Percentiles rank a stretch among this genome's conserved stretches.
phyloP scores from a whole-genome alignment of 2,797 vertebrate species.

The Gallirallus australis region DNA sequence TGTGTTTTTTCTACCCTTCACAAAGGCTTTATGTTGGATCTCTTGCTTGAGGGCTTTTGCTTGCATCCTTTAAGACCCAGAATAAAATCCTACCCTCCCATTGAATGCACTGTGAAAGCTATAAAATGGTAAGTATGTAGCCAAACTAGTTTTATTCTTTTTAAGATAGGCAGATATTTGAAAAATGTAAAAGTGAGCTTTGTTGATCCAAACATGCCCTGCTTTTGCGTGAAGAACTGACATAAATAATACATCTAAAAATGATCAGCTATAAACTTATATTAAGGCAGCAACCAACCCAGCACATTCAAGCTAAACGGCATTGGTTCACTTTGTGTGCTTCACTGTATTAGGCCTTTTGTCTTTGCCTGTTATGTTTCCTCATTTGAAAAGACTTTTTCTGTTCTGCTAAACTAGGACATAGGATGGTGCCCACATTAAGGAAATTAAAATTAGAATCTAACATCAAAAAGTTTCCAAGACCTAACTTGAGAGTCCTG shows the following conservation, averaged over 20 bases:
- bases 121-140: background rate
- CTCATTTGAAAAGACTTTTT: background rate
- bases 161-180: background rate
- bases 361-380: constrained; percentile 12
- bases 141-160: background rate
- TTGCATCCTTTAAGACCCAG: background rate
- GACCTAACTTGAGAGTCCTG: background rate
- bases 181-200: constrained; percentile 7
- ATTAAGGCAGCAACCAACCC: background rate
- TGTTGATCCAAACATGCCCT: background rate
- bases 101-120: background rate
- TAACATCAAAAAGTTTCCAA: background rate
- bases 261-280: background rate
- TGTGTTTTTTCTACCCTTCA: background rate
- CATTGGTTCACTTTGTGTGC: background rate
- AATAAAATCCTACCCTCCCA: background rate
- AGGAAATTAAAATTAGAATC: constrained; percentile 6
- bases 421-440: background rate
- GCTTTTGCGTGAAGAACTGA: constrained; percentile 33
- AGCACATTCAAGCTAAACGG: constrained; percentile 12
- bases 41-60: constrained; percentile 10
- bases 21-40: background rate
- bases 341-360: constrained; percentile 20
- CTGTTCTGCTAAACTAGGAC: constrained; percentile 7
- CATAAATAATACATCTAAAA: constrained; percentile 42